A percentile compares a stretch with the other conserved stretches of the same genome.
These are phyloP conservation scores for Pangasianodon gigas DNA, from an alignment of 2,113 vertebrate species.

Conservation along the genomic window DNA sequence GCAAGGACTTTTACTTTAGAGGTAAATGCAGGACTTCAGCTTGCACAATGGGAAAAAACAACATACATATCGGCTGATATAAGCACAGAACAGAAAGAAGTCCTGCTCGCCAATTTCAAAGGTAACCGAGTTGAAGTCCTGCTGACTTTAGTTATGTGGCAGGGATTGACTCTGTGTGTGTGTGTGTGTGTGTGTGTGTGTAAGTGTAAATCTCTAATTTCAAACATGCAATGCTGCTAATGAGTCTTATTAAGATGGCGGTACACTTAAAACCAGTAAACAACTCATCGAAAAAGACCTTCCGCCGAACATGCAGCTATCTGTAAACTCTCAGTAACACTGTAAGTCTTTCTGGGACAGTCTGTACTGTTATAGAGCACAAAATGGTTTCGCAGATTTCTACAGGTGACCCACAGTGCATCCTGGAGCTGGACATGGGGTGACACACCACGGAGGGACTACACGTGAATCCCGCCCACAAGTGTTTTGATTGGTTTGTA, in stretches of 20 bases:
- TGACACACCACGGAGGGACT: too few relatives aligned
- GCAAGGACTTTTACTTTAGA: conserved; percentile 70
- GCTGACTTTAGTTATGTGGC: background rate
- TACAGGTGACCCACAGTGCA: too few relatives aligned
- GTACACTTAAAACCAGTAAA: background rate
- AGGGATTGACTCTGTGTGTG: background rate
- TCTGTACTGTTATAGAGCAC: too few relatives aligned
- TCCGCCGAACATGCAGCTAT: background rate
- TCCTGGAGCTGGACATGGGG: too few relatives aligned
- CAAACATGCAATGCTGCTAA: background rate
- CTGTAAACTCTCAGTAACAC: background rate
- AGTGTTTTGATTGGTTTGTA: too few relatives aligned
- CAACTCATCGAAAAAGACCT: background rate
- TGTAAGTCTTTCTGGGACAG: background rate
- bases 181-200: background rate
- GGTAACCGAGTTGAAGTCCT: conserved; percentile 50
- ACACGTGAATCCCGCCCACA: too few relatives aligned
- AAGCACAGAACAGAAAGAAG: conserved; percentile 53
- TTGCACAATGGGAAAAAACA: conserved; percentile 66
- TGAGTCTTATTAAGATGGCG: background rate
- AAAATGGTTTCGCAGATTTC: background rate
- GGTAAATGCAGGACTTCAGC: conserved; percentile 65
- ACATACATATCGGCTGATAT: conserved; percentile 58
- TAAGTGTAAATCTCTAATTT: background rate
- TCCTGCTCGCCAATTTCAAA: conserved; percentile 66